phyloP scores from a whole-genome alignment of 2,888 invertebrate species.

The Pecten maximus region DNA sequence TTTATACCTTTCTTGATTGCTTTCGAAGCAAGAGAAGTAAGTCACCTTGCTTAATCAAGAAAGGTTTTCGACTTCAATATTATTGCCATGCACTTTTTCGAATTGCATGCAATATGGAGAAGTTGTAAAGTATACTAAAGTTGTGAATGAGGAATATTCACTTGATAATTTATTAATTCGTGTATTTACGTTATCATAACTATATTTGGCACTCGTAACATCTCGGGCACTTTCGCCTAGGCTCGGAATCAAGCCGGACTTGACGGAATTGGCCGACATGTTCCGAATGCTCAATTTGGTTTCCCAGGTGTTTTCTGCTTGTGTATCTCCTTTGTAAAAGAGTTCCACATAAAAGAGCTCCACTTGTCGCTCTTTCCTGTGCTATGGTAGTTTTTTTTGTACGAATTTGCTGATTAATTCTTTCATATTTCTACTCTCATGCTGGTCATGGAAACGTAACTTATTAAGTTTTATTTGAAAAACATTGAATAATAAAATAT shows the following conservation, averaged over 20 bases:
- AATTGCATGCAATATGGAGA: too few species aligned
- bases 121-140: too few species aligned
- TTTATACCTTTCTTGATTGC: neutral
- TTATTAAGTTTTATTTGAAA: neutral
- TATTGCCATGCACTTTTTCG: too few species aligned
- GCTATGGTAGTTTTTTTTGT: neutral
- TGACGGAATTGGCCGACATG: too few species aligned
- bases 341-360: neutral
- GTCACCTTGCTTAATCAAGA: neutral
- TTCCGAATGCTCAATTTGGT: too few species aligned
- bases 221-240: too few species aligned
- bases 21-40: neutral
- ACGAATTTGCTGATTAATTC: neutral
- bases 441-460: neutral
- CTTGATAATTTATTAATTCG: too few species aligned
- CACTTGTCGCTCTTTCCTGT: neutral
- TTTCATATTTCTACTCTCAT: neutral
- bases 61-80: neutral
- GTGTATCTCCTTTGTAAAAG: neutral
- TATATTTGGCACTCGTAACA: too few species aligned
- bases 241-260: too few species aligned
- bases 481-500: neutral
- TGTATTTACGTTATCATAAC: too few species aligned
- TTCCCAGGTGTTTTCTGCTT: too few species aligned
- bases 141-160: too few species aligned